A percentile compares a stretch with the other conserved stretches of the same genome.
These are phyloP conservation scores for Schizopygopsis pylzovi DNA, from an alignment of 2,797 vertebrate genomes.

Conservation along the genomic window DNA sequence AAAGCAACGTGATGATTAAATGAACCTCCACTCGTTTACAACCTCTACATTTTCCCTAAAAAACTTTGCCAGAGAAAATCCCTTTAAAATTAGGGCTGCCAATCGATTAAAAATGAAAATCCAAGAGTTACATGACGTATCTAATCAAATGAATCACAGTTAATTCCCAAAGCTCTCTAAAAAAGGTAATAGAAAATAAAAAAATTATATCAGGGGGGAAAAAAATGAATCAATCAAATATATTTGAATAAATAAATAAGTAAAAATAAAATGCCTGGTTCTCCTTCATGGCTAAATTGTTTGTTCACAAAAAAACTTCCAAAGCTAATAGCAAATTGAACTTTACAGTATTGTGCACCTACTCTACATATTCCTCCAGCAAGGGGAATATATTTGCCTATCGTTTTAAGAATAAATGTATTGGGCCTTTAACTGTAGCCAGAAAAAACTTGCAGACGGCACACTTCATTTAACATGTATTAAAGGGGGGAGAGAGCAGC, in stretches of 20 bases:
- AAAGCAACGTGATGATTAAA: conserved; percentile 63
- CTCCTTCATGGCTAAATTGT: conserved; percentile 35
- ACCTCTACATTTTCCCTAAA: conserved; percentile 61
- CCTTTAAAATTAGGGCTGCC: background rate
- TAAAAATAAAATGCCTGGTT: background rate
- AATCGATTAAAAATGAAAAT: conserved; percentile 6
- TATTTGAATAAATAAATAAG: background rate
- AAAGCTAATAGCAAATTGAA: conserved; percentile 22
- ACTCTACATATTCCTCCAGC: conserved; percentile 53
- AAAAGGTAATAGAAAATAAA: background rate
- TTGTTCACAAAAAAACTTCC: conserved; percentile 18
- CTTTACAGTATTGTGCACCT: conserved; percentile 41
- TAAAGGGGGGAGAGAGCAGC: conserved; percentile 60
- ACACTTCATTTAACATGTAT: conserved; percentile 69
- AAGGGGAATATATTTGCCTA: conserved; percentile 62
- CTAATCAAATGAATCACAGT: background rate
- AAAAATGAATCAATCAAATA: background rate
- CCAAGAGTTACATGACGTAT: background rate
- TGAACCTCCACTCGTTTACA: conserved; percentile 39
- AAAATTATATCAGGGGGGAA: background rate
- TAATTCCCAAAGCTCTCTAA: conserved; percentile 8
- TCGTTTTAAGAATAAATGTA: conserved; percentile 65
- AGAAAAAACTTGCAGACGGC: conserved; percentile 57
- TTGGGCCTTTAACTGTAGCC: conserved; percentile 60
- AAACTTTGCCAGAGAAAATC: conserved; percentile 42